phyloP scores from a whole-genome alignment of 2,888 invertebrate species.

The Tipula unca region DNA sequence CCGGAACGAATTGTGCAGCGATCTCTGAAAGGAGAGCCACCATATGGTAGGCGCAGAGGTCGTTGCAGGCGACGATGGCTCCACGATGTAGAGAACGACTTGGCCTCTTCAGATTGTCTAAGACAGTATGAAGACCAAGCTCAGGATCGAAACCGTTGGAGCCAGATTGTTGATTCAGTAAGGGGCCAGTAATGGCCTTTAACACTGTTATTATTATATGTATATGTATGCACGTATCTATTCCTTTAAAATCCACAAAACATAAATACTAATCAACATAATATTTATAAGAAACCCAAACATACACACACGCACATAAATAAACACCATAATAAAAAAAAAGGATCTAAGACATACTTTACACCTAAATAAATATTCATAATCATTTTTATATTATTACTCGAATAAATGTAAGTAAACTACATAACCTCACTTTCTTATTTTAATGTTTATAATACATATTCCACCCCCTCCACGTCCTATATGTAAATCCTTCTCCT shows the following conservation, averaged over 20 bases:
- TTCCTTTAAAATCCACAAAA: not conserved
- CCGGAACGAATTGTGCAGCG: too few relatives aligned
- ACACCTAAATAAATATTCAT: conserved; percentile 1
- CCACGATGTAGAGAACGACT: too few relatives aligned
- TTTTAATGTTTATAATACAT: not conserved
- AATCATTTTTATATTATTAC: not conserved
- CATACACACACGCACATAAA: not conserved
- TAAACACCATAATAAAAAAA: not conserved
- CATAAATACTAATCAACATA: conserved; percentile 14
- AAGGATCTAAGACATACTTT: not conserved
- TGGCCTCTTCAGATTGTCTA: too few relatives aligned
- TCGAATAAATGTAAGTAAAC: not conserved
- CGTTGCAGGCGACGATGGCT: too few relatives aligned
- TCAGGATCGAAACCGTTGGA: too few relatives aligned
- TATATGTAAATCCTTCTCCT: not conserved
- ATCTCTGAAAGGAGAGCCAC: too few relatives aligned
- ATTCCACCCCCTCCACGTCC: not conserved
- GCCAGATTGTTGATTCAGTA: too few relatives aligned
- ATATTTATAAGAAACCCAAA: not conserved
- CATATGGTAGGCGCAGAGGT: too few relatives aligned
- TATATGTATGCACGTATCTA: too few relatives aligned
- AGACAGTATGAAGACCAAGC: too few relatives aligned
- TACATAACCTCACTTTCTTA: not conserved
- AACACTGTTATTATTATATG: too few relatives aligned
- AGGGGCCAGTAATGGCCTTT: too few relatives aligned